phyloP scores from a whole-genome alignment of 2,113 vertebrate genomes.

The Glaucomys volans region DNA sequence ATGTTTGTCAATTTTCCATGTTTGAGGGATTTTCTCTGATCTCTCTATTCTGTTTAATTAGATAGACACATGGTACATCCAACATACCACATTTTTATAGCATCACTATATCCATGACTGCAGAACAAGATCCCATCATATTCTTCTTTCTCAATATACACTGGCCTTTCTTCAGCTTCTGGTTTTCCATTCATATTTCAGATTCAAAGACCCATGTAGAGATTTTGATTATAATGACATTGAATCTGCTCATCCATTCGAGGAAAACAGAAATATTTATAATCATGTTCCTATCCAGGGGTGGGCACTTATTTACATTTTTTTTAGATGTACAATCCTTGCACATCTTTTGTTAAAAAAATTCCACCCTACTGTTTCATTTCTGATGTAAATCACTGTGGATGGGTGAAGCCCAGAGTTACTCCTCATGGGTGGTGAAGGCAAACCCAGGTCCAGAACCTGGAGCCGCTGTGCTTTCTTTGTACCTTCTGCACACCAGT shows the following conservation, averaged over 20 bases:
- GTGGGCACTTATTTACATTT: background rate
- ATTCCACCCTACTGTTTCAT: background rate
- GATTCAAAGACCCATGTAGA: background rate
- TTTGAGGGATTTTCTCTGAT: background rate
- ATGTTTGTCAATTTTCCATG: background rate
- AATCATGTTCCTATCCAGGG: background rate
- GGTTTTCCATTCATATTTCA: conserved; percentile 13
- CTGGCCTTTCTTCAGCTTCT: background rate
- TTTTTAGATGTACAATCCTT: background rate
- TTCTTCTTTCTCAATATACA: background rate
- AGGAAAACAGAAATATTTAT: background rate
- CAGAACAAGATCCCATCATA: too few species aligned
- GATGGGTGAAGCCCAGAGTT: too few species aligned
- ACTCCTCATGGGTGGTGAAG: background rate
- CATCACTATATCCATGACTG: background rate
- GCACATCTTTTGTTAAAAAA: background rate
- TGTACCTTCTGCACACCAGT: too few species aligned
- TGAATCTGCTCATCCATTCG: background rate
- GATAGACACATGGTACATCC: too few species aligned
- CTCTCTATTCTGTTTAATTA: background rate
- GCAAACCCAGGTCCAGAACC: background rate
- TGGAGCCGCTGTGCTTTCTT: background rate
- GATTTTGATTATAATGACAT: background rate
- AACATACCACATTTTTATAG: background rate
- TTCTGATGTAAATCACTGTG: background rate